A percentile compares a stretch with the other conserved stretches of the same genome.
Evolutionary conservation across 2,888 invertebrate species (phyloP).

Genomic region (Conops quadrifasciatus): DNA sequence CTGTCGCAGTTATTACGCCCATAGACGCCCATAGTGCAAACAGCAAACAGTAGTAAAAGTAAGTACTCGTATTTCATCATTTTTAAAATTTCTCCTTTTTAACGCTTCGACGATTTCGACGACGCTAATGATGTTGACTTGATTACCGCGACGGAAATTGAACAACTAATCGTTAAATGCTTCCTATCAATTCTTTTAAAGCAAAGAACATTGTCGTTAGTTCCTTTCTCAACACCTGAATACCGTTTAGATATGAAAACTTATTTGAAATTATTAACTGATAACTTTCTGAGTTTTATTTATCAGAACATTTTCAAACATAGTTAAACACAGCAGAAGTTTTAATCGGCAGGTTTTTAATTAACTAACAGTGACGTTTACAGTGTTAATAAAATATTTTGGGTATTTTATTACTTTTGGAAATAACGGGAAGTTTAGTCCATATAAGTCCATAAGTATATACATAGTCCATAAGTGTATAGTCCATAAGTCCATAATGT

Average conservation of each 20-base stretch:
- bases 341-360: slow-evolving; percentile 24
- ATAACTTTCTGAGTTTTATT: slow-evolving; percentile 41
- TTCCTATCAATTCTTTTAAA: slow-evolving; percentile 51
- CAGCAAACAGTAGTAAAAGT: slow-evolving; percentile 26
- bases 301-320: slow-evolving; percentile 15
- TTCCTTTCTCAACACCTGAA: not conserved
- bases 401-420: no score
- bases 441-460: no score
- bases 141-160: slow-evolving; percentile 11
- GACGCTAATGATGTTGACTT: slow-evolving; percentile 6
- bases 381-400: no score
- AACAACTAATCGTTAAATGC: slow-evolving; percentile 49
- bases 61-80: slow-evolving; percentile 39
- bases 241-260: slow-evolving; percentile 27
- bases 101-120: not conserved
- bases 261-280: slow-evolving; percentile 45
- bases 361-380: no score
- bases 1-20: slow-evolving; percentile 41
- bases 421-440: not conserved
- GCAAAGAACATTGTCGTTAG: slow-evolving; percentile 1
- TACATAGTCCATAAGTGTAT: no score
- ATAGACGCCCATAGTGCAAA: not conserved
- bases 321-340: not conserved
- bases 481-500: no score
- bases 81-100: slow-evolving; percentile 5